A percentile compares a stretch with the other conserved stretches of the same genome.
These are phyloP conservation scores for Drosophila differens DNA, from an alignment of 2,888 invertebrate genomes.

Conservation along the genomic window DNA sequence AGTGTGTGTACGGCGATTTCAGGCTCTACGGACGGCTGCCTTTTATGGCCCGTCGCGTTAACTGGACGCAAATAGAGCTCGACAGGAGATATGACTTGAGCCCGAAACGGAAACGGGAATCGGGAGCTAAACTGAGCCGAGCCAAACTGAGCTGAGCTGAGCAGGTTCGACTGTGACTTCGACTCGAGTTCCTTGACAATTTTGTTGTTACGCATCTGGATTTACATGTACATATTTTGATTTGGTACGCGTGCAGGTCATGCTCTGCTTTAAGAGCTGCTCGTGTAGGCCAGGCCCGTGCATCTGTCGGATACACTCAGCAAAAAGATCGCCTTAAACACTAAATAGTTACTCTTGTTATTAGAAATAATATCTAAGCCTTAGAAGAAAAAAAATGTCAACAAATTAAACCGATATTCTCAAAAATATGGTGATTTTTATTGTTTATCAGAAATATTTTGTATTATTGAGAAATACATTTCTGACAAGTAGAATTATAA, in stretches of 20 bases:
- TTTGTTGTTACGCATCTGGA: conserved; percentile 38
- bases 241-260: conserved; percentile 72
- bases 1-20: conserved; percentile 33
- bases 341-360: not conserved
- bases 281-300: conserved; percentile 3
- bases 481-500: accelerated
- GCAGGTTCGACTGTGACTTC: conserved; percentile 10
- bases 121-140: not conserved
- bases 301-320: conserved; percentile 13
- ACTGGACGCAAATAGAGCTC: conserved; percentile 79
- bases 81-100: conserved; percentile 42
- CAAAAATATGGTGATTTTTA: too few relatives aligned
- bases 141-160: not conserved
- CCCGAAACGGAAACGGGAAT: conserved; percentile 14
- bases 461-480: too few relatives aligned
- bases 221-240: conserved; percentile 70
- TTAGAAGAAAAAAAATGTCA: not conserved
- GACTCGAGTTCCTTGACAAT: conserved; percentile 52
- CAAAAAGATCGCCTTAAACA: too few relatives aligned
- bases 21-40: conserved; percentile 59
- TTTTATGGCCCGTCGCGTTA: conserved; percentile 75
- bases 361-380: not conserved
- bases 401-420: not conserved
- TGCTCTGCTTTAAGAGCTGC: conserved; percentile 57
- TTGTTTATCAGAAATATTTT: too few relatives aligned